Conservation (phyloP, 2,888 invertebrate genomes). For the Keiferia lycopersicella region DNA sequence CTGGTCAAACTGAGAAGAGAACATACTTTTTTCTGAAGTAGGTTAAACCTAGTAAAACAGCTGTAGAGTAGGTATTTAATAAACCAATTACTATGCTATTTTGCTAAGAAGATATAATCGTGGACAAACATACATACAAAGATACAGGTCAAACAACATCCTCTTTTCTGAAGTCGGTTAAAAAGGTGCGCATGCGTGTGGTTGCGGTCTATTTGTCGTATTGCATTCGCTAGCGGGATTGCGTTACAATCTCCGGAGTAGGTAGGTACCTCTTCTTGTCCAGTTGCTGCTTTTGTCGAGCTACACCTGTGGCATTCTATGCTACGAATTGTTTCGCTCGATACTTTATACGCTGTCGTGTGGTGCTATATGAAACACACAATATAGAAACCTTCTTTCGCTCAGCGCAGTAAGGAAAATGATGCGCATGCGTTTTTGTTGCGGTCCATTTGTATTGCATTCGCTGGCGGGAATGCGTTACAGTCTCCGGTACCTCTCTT, state of each 20-base stretch:
- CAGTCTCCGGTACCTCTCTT: no score
- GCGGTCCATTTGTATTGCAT: constrained; percentile 59
- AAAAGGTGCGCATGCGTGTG: constrained; percentile 41
- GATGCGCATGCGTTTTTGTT: constrained; percentile 48
- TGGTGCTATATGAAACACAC: no score
- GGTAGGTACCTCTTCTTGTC: neutral
- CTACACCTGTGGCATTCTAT: neutral
- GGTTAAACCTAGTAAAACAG: no score
- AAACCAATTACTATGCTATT: no score
- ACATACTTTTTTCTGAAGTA: no score
- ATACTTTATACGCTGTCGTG: no score
- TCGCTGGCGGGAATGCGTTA: neutral
- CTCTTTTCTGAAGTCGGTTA: neutral
- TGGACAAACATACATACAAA: no score
- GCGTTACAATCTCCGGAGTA: neutral
- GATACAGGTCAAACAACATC: no score
- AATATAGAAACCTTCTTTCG: neutral
- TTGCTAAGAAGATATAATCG: no score
- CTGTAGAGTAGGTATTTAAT: no score
- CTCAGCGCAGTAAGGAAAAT: neutral
- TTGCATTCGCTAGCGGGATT: constrained; percentile 31
- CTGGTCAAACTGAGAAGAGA: no score
- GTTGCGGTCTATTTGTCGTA: constrained; percentile 64
- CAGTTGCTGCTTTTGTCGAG: neutral
- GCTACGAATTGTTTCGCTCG: no score